Base-by-base conservation (phyloP, 2,797 vertebrate species). In the Gymnopithys bicolor region DNA sequence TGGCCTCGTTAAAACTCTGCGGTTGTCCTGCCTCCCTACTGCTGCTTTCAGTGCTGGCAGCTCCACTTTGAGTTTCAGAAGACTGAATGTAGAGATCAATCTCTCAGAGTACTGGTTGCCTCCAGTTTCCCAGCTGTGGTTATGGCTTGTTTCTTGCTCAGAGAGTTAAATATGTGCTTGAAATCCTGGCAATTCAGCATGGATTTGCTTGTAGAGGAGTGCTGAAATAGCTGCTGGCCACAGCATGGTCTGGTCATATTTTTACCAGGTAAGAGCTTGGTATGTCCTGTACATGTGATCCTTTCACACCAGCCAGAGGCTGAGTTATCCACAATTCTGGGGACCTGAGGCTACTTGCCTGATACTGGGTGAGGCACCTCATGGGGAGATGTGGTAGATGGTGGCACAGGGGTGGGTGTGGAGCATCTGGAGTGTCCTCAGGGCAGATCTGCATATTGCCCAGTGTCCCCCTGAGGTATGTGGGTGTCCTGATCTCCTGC, bases 311-410 rank as follows among this genome's bases (percentile, higher is more conserved):
- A 32, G 46, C 59, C 16, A 55, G 28, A 60, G 33, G 15, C 19
- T 6, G 5, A 24, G 22, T 51, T 70, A 10, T 11, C 41, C 51
- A 5, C 30, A 9, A 16, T 9, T 30, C 25, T 19, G 77, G 69
- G 24, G 55, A 30, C 33, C 59, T 30, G 53, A 49, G 49, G 52
- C 25, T 55, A 1, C 30, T 33, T 45, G 32, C n/a, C 30, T 0
- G 1, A 2, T 0, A 0, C 52, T 58, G 46, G 9, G 19, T 35
- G 21, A 32, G 67, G 41, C 41, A 41, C 3, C 13, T 25, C 13
- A 1, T 0, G 11, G 71, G 13, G 9, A 58, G 9, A 7, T 48
- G 69, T 39, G 45, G 39, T 32, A 46, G 35, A 5, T 83, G 69
- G 52, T 70, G 68, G 49, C 52, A 51, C 22, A 39, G 13, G 45